phyloP scores from a whole-genome alignment of 2,113 vertebrate genomes.

The Pogonocichla stellata region DNA sequence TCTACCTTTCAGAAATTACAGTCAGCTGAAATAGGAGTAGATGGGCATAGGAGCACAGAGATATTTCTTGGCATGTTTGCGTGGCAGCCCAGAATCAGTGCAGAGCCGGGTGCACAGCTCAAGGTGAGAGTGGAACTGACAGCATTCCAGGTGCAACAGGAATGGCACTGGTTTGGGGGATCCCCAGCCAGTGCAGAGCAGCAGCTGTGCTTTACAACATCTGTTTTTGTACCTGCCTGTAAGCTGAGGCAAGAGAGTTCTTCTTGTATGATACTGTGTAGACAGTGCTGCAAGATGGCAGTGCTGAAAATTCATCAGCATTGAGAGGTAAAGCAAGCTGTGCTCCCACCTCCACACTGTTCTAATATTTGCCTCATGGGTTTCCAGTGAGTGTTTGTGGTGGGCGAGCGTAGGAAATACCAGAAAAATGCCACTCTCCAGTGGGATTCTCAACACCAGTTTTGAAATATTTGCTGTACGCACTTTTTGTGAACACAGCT shows the following conservation, averaged over 20 bases:
- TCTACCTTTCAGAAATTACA: slow-evolving; percentile 18
- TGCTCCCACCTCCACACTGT: background rate
- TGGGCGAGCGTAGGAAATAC: background rate
- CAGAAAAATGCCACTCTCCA: background rate
- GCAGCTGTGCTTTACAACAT: background rate
- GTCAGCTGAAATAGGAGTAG: slow-evolving; percentile 31
- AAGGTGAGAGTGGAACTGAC: background rate
- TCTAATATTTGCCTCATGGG: background rate
- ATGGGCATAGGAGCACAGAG: background rate
- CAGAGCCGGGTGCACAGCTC: background rate
- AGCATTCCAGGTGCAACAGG: background rate
- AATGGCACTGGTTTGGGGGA: background rate
- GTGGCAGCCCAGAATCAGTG: background rate
- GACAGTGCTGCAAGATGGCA: background rate
- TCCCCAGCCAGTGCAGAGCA: background rate
- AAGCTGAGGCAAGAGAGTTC: background rate
- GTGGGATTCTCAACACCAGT: background rate
- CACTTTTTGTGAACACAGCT: background rate
- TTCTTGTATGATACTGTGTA: background rate
- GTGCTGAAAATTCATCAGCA: background rate
- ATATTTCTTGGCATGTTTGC: background rate
- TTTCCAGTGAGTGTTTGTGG: background rate
- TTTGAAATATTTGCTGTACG: background rate
- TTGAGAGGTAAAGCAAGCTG: background rate
- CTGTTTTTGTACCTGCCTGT: background rate